Base-by-base conservation (phyloP, 35 echinoderm and acorn worm genomes). In the Eucidaris tribuloides region DNA sequence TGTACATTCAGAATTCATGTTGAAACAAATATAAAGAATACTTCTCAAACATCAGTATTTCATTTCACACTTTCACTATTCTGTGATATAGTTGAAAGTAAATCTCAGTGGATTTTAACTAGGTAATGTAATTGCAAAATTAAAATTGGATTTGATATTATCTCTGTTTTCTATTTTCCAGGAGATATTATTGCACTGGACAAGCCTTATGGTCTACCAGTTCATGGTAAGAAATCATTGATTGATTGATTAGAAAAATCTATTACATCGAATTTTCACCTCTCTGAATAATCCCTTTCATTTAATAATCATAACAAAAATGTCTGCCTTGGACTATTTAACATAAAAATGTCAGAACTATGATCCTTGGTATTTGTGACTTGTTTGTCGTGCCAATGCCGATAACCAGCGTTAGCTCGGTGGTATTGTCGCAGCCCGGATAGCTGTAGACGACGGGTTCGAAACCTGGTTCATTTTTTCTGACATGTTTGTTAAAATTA, bases 181-280 rank as follows among this genome's bases (percentile, higher is more conserved):
- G 85, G 68, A 28, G 91, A 93, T 17, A 74, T 93, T 44, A 52
- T 93, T 83, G 91, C 91, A 3, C 83, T 93, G 34, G 91, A 93
- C 41, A 93, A 93, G 77, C 91, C 91, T 0, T 93, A 93, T 83
- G 84, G 91, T 13, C 46, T 93, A 19, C 91, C 91, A 13, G 65
- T 52, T 46, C 91, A 93, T 79, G 91, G 87, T 90, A 90, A 14
- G 72, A 32, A 24, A 37, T 14, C 9, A 9, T 45, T 14, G n/a
- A n/a, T n/a, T n/a, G n/a, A n/a, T n/a, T n/a, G n/a, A n/a, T n/a
- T n/a, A n/a, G n/a, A n/a, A n/a, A n/a, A n/a, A n/a, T n/a, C n/a
- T n/a, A n/a, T n/a, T n/a, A n/a, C n/a, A n/a, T n/a, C n/a, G n/a
- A n/a, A n/a, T n/a, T n/a, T n/a, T n/a, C n/a, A n/a, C n/a, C n/a